Base-by-base conservation (phyloP, 2,888 invertebrate genomes). In the Cataglyphis altisquamis region DNA sequence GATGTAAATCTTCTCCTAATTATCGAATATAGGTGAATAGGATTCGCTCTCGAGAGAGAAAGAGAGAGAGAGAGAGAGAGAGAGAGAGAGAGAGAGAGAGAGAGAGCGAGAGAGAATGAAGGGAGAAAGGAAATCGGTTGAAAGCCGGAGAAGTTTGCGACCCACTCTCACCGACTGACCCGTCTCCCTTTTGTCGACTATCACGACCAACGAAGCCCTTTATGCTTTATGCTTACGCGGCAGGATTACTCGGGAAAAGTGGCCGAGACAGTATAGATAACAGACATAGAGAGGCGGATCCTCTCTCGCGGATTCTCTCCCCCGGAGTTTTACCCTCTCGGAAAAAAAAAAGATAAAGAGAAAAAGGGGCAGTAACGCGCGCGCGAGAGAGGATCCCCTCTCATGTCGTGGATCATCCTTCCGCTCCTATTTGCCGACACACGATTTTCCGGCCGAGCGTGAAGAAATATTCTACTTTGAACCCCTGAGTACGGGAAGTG, bases 211-310 rank as follows among this genome's bases (percentile, higher is more conserved):
- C 64, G 39, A 77, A 77, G 66, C n/a, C 29, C 82, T 90, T 89
- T 88, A 85, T 85, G 82, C 83, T 88, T 88, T 84, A 86, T 84
- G 89, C 89, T 89, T 84, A 87, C 88, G 82, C 80, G 70, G 83
- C 86, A 82, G 84, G 75, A 88, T 89, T 84, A 85, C 73, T 67
- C 18, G 45, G 36, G 52, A 64, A 64, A 75, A 75, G 74, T 75
- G 52, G 18, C 41, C 18, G 57, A 57, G 60, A 18, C 25, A 41
- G 36, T 78, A 60, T 45, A 60, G 78, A 78, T 68, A 60, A 60
- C 60, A 15, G 15, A 29, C 18, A 48, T 32, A 29, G 52, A n/a
- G 52, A 4, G 39, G 15, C 45, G 29, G 57, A 78, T 29, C 18
- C 52, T 52, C n/a, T 52, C 12, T 60, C 12, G 60, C 21, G 60